Base-by-base conservation (phyloP, 1,140 invertebrate genomes). In the Hermetia illucens region DNA sequence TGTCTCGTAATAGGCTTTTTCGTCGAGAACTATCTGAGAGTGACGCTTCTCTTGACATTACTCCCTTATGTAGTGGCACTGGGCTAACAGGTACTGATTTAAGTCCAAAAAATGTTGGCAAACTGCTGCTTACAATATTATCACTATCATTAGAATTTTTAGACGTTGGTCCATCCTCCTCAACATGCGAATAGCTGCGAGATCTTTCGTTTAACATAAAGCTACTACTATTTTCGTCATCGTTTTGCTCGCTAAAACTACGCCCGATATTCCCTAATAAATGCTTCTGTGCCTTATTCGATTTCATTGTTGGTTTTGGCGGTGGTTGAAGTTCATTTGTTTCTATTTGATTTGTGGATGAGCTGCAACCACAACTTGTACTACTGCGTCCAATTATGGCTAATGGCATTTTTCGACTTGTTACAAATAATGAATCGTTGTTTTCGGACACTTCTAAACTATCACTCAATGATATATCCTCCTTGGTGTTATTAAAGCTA, bases 1-100 rank as follows among this genome's bases (percentile, higher is more conserved):
- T 63, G 44, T 75, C 74, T 12, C 73, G 63, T 3, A 55, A 57
- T 36, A 73, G 44, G 20, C 51, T 18, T 19, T 44, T 47, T 13
- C 53, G 52, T 8, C 49, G 39, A 40, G 48, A 51, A 13, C 24
- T 27, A 8, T 27, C 24, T 13, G 24, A 27, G 13, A 27, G 13
- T 27, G 24, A 27, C 13, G 24, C 24, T 9, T 27, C 24, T 13
- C 24, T 27, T 13, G 24, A 27, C 24, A 27, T 13, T 8, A 27
- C 13, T 27, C 8, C 24, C 24, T 27, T 27, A n/a, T n/a, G n/a
- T n/a, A n/a, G n/a, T n/a, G n/a, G n/a, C n/a, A n/a, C n/a, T n/a
- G n/a, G n/a, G n/a, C n/a, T n/a, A n/a, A n/a, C n/a, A n/a, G n/a
- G n/a, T n/a, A n/a, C n/a, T n/a, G n/a, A n/a, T 27, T 27, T 27